These are phyloP conservation scores for Leptopilina syphax DNA, from an alignment of 2,888 invertebrate species.

Conservation along the genomic window DNA sequence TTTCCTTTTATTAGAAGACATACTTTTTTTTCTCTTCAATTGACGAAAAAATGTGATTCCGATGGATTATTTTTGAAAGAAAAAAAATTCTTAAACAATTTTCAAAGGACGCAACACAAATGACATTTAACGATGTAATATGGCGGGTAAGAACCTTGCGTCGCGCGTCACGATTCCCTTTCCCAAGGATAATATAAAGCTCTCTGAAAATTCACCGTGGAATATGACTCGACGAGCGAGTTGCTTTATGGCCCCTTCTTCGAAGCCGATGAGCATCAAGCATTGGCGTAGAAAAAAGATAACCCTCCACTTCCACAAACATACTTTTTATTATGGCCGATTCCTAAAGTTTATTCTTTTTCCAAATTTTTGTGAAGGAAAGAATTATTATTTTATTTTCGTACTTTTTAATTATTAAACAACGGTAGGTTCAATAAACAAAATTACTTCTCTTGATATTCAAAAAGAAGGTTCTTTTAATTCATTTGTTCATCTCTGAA, in stretches of 20 bases:
- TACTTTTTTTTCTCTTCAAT: slow-evolving; percentile 44
- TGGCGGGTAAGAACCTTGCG: slow-evolving; percentile 23
- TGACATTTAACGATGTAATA: slow-evolving; percentile 40
- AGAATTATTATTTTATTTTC: too few species aligned
- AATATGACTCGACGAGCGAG: not conserved
- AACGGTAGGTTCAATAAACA: too few species aligned
- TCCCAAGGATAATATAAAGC: not conserved
- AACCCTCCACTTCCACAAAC: not conserved
- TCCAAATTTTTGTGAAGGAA: too few species aligned
- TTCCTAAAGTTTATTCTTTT: too few species aligned
- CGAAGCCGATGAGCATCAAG: slow-evolving; percentile 8
- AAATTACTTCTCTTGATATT: too few species aligned
- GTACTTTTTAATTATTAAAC: too few species aligned
- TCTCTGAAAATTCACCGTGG: not conserved
- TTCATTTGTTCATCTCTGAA: too few species aligned
- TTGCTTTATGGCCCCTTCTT: not conserved
- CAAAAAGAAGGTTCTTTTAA: too few species aligned
- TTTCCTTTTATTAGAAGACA: slow-evolving; percentile 71
- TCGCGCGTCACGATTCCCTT: not conserved
- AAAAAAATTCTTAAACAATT: slow-evolving; percentile 7
- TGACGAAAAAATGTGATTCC: not conserved
- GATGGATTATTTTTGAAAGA: not conserved
- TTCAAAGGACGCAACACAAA: slow-evolving; percentile 33
- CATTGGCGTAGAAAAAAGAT: slow-evolving; percentile 39
- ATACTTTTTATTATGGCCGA: too few species aligned